Evolutionary conservation across 2,113 vertebrate species (phyloP).

Genomic region (Platycercus adscitus): DNA sequence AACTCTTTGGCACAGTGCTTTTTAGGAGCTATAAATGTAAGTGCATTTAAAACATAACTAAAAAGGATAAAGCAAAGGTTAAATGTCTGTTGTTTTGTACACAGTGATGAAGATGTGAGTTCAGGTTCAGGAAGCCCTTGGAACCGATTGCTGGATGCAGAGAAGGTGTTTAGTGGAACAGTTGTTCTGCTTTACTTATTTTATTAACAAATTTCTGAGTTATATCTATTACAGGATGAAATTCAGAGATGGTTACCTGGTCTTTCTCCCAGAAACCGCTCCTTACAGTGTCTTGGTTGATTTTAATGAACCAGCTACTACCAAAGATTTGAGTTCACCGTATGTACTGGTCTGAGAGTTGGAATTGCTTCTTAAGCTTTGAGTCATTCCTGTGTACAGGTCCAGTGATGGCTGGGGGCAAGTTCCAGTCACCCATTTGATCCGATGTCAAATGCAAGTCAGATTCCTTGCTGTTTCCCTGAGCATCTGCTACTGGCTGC

Average conservation of each 20-base stretch:
- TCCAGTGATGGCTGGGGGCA: not conserved
- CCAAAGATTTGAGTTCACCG: not conserved
- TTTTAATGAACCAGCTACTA: not conserved
- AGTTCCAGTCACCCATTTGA: not conserved
- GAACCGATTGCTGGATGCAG: not conserved
- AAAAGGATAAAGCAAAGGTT: not conserved
- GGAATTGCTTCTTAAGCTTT: not conserved
- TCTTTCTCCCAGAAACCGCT: not conserved
- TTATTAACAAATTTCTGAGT: not conserved
- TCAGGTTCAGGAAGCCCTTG: not conserved
- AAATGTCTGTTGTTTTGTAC: fast-evolving
- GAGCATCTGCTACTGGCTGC: not conserved
- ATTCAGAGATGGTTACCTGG: not conserved
- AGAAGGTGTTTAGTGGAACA: not conserved
- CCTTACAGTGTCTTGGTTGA: not conserved
- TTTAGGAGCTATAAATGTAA: not conserved
- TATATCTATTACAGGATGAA: not conserved
- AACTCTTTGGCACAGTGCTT: not conserved
- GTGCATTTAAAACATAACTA: not conserved
- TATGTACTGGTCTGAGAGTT: not conserved
- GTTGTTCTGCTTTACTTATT: not conserved
- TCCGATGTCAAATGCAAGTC: not conserved
- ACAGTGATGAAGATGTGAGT: not conserved
- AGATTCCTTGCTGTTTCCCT: not conserved
- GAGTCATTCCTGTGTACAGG: not conserved